These are phyloP conservation scores for Ovis canadensis DNA, from an alignment of 2,113 vertebrate genomes.

Conservation along the genomic window DNA sequence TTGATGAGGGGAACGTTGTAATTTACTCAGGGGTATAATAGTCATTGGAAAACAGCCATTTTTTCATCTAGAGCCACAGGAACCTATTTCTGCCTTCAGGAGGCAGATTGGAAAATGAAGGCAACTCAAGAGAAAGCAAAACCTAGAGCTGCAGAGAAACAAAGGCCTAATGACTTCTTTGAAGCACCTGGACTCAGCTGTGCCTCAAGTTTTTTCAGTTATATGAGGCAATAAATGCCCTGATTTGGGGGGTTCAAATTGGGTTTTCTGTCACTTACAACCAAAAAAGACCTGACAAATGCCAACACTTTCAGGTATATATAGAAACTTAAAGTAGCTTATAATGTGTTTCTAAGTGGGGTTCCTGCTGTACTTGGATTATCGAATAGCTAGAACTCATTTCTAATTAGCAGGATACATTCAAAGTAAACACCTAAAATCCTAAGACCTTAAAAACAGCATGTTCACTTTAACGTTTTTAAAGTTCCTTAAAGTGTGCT, in stretches of 20 bases:
- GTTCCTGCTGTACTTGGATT: slow-evolving; percentile 56
- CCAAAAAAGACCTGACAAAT: slow-evolving; percentile 39
- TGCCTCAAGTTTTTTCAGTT: neutral
- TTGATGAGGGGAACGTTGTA: neutral
- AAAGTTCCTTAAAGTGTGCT: neutral
- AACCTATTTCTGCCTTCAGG: neutral
- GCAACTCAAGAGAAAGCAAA: neutral
- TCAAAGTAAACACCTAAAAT: slow-evolving; percentile 50
- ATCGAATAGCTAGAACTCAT: slow-evolving; percentile 57
- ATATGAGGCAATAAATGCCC: neutral
- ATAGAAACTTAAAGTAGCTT: slow-evolving; percentile 58
- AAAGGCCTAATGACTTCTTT: neutral
- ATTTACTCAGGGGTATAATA: neutral
- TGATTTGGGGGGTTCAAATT: slow-evolving; percentile 43
- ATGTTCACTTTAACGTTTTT: neutral
- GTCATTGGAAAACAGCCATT: neutral
- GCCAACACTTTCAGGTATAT: slow-evolving; percentile 34
- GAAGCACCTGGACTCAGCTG: slow-evolving; percentile 18
- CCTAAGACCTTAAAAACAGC: slow-evolving; percentile 49
- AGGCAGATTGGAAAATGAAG: neutral
- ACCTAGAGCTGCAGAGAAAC: neutral
- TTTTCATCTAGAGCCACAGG: neutral
- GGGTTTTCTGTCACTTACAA: slow-evolving; percentile 47
- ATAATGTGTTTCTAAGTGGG: slow-evolving; percentile 67
- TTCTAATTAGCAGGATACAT: slow-evolving; percentile 64